Evolutionary conservation across 1,140 invertebrate genomes (phyloP).

Genomic region (Drosophila pseudoobscura): DNA sequence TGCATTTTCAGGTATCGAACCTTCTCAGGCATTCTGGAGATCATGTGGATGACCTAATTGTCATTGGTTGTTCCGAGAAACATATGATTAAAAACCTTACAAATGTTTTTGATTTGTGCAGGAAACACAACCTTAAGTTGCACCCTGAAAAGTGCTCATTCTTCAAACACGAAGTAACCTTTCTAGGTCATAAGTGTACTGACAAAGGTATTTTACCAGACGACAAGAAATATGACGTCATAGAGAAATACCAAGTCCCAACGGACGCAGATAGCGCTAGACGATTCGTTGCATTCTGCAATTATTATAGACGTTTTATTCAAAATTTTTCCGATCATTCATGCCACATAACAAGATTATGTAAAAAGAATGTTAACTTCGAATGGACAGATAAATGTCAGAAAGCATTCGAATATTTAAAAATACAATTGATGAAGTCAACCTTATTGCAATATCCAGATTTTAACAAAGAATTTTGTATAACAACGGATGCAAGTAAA

Average conservation of each 20-base stretch:
- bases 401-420: no score
- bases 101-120: background rate
- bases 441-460: background rate
- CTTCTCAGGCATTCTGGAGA: conserved; percentile 3
- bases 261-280: background rate
- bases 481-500: background rate
- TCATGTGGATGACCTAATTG: background rate
- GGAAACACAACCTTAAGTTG: no score
- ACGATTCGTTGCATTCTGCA: background rate
- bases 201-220: background rate
- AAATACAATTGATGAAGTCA: background rate
- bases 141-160: no score
- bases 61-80: no score
- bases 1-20: conserved; percentile 11
- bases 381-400: background rate
- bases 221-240: background rate
- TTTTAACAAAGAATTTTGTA: background rate
- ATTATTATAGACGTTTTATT: background rate
- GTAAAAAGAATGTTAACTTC: background rate
- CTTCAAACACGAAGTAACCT: background rate
- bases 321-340: background rate
- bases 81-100: background rate
- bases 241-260: conserved; percentile 1
- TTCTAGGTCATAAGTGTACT: background rate
- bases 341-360: conserved; percentile 2